Base-by-base conservation (phyloP, 1,140 invertebrate species). In the Dendrolimus kikuchii region DNA sequence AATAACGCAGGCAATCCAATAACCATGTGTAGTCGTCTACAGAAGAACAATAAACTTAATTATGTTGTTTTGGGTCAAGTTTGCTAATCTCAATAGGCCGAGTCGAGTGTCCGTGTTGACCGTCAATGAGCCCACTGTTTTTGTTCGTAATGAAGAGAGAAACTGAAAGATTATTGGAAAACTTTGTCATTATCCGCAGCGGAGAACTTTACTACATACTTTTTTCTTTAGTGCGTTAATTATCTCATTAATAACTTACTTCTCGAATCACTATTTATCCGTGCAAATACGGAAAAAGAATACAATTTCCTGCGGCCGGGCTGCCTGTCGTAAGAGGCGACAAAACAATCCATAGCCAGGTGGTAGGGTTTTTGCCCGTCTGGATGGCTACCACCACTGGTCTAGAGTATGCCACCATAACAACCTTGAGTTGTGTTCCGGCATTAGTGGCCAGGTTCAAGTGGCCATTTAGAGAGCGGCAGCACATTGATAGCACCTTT, bases 151-250 rank as follows among this genome's bases (percentile, higher is more conserved):
- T 58, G 52, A 55, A 57, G 56, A 47, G 46, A 45, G 53, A 47
- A 50, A 59, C 43, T 23, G 39, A 62, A 65, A 66, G 60, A 62
- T 71, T 65, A 68, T 71, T 64, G 58, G 49, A 46, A 68, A 71
- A 71, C 59, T 71, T 71, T 60, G 8, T 46, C 42, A 53, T 46
- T 60, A 59, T 55, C 57, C 54, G 7, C 37, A 37, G 7, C 36
- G 8, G 37, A 37, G n/a, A 6, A 5, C 7, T 41, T 6, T 38
- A 10, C 2, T 46, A 46, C 9, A 46, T 46, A 45, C 10, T 42
- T 7, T 8, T 5, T 6, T 9, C 5, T 45, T 45, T n/a, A 44
- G 7, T 5, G n/a, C n/a, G 43, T 45, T 10, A n/a, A 8, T n/a
- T 6, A 9, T 45, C 6, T 9, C n/a, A 45, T 45, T 23, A 23